A percentile compares a stretch with the other conserved stretches of the same genome.
phyloP scores from a whole-genome alignment of 1,140 invertebrate species.

The Arctopsyche grandis region DNA sequence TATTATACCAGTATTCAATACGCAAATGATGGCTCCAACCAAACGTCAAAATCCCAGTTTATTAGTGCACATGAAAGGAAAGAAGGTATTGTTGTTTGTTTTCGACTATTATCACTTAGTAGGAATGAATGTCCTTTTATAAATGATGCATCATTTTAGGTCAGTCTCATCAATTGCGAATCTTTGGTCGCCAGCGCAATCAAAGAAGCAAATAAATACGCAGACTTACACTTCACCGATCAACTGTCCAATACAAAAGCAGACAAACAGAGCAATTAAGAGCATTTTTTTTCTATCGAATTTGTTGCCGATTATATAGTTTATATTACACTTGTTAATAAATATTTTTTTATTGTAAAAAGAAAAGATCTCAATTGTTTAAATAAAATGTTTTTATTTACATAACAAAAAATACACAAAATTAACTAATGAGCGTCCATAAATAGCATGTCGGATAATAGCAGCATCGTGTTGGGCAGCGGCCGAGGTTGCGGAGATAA shows the following conservation, averaged over 20 bases:
- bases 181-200: constrained; percentile 63
- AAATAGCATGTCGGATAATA: constrained; percentile 87
- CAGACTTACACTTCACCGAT: constrained; percentile 40
- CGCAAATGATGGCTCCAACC: constrained; percentile 45
- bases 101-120: too few relatives aligned
- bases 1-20: constrained; percentile 58
- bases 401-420: background rate
- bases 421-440: constrained; percentile 81
- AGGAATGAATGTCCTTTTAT: too few relatives aligned
- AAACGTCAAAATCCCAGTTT: constrained; percentile 18
- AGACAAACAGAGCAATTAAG: constrained; percentile 41
- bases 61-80: constrained; percentile 54
- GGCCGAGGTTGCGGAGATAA: constrained; percentile 93
- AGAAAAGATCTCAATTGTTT: background rate
- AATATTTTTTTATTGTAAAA: constrained; percentile 29
- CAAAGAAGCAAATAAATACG: constrained; percentile 59
- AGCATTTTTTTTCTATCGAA: background rate
- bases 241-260: constrained; percentile 38
- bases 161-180: constrained; percentile 64
- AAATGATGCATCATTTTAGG: constrained; percentile 55
- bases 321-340: constrained; percentile 20
- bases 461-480: constrained; percentile 82
- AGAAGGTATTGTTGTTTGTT: constrained; percentile 51
- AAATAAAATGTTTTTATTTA: background rate
- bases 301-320: background rate